Conservation (phyloP, 2,888 invertebrate genomes). For the Tholera decimalis region DNA sequence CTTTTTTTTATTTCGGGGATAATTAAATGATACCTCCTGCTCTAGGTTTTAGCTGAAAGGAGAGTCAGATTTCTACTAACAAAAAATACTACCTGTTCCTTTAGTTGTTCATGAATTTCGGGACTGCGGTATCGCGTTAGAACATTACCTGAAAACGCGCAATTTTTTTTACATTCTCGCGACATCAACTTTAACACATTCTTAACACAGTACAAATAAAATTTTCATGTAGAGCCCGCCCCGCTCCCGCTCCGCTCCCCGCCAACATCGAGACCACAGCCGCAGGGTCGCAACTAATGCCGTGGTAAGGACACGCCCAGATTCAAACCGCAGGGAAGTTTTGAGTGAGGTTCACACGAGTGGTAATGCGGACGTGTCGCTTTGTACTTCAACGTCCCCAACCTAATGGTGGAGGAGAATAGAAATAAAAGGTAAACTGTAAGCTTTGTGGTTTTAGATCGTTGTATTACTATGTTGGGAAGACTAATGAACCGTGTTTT, state of each 20-base stretch:
- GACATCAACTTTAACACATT: too few species aligned
- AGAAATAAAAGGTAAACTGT: constrained; percentile 28
- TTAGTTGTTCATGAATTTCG: too few species aligned
- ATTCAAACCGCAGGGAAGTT: constrained; percentile 40
- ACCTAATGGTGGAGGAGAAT: constrained; percentile 19
- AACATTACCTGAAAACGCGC: too few species aligned
- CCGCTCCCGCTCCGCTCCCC: background rate
- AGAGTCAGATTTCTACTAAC: too few species aligned
- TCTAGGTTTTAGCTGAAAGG: too few species aligned
- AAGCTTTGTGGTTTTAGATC: constrained; percentile 27
- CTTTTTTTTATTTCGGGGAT: too few species aligned
- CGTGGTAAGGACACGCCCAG: constrained; percentile 17
- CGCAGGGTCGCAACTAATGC: constrained; percentile 26
- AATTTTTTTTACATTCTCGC: background rate
- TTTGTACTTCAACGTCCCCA: constrained; percentile 20
- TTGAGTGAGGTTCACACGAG: constrained; percentile 31
- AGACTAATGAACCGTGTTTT: constrained; percentile 24
- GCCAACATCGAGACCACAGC: background rate
- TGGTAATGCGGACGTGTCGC: constrained; percentile 20
- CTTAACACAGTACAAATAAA: background rate
- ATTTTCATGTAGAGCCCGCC: too few species aligned
- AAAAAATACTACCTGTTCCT: too few species aligned
- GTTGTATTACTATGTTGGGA: constrained; percentile 3
- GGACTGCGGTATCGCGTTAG: too few species aligned
- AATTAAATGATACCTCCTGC: too few species aligned